These are phyloP conservation scores for Thunnus thynnus DNA, from an alignment of 2,113 vertebrate species.

Conservation along the genomic window DNA sequence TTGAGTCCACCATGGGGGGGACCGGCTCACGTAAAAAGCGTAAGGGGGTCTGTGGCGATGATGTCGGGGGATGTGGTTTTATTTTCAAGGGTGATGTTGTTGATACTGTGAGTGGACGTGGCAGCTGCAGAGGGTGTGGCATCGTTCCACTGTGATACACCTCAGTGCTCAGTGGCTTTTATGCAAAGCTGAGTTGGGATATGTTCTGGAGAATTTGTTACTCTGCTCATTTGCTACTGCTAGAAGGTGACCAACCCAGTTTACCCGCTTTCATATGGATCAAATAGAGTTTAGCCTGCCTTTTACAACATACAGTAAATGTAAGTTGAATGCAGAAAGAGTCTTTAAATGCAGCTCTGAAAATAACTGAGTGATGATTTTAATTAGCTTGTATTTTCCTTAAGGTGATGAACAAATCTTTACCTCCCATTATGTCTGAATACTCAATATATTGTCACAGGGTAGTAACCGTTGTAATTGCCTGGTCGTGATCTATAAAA, in stretches of 20 bases:
- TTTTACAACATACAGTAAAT: background rate
- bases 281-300: background rate
- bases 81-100: conserved; percentile 38
- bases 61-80: conserved; percentile 8
- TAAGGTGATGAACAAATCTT: no score
- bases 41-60: no score
- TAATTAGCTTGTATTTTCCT: background rate
- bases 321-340: background rate
- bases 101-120: conserved; percentile 28
- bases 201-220: background rate
- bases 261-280: background rate
- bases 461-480: background rate
- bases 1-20: no score
- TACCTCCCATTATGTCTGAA: background rate
- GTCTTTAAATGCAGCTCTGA: background rate
- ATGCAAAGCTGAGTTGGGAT: conserved; percentile 25
- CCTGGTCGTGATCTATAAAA: background rate
- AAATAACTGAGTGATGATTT: background rate
- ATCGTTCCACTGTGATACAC: conserved; percentile 37
- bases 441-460: background rate
- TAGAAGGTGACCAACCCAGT: background rate
- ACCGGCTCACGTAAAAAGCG: no score
- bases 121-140: conserved; percentile 40
- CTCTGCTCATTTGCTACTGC: conserved; percentile 20
- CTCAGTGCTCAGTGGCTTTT: conserved; percentile 32